Evolutionary conservation across 2,797 vertebrate genomes (phyloP).

Genomic region (Myotis vivesi): DNA sequence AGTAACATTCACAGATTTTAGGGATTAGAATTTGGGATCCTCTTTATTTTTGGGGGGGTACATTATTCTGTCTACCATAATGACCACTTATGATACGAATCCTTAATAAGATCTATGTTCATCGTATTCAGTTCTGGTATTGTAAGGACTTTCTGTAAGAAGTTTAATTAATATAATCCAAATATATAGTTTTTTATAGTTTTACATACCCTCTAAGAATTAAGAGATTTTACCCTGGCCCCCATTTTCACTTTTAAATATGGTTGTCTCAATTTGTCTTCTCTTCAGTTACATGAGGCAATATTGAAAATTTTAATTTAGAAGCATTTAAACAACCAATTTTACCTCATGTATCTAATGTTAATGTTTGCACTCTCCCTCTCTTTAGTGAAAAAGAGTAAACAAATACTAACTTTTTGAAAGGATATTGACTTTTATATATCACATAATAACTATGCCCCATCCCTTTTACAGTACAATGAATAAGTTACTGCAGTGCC

Average conservation of each 20-base stretch:
- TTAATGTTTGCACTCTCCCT: not conserved
- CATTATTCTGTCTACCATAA: not conserved
- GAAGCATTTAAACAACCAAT: not conserved
- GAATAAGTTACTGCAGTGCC: not conserved
- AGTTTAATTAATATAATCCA: not conserved
- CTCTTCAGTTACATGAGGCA: not conserved
- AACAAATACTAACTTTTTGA: not conserved
- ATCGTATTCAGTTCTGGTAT: not conserved
- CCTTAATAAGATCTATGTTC: not conserved
- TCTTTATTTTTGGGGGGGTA: not conserved
- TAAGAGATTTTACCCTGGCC: not conserved
- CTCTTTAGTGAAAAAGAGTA: conserved; percentile 14
- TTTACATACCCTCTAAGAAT: not conserved
- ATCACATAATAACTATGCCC: not conserved
- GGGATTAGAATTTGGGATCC: not conserved
- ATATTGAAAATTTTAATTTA: not conserved
- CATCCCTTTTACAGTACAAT: not conserved
- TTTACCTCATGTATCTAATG: not conserved
- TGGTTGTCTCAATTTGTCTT: not conserved
- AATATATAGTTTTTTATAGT: not conserved
- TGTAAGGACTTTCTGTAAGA: not conserved
- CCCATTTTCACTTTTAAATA: not conserved
- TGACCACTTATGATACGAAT: not conserved
- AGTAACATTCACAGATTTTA: not conserved
- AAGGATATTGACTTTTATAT: not conserved